phyloP scores from a whole-genome alignment of 2,888 invertebrate genomes.

The Athalia circularis region DNA sequence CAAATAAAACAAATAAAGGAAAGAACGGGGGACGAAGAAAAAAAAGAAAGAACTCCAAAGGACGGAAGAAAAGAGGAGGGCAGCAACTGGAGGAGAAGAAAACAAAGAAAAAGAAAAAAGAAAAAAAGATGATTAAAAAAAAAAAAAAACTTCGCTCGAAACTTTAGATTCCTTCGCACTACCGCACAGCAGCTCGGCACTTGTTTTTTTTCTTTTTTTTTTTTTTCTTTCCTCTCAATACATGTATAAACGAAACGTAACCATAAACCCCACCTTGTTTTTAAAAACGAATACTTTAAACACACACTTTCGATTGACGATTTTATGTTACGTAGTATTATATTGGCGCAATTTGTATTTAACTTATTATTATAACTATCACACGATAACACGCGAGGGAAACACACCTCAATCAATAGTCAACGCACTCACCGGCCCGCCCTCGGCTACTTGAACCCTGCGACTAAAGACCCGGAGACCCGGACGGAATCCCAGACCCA shows the following conservation, averaged over 20 bases:
- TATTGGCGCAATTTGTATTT: background rate
- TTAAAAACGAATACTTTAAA: background rate
- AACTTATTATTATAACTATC: background rate
- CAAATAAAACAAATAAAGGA: background rate
- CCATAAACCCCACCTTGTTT: background rate
- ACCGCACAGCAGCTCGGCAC: background rate
- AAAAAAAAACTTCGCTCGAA: constrained; percentile 1
- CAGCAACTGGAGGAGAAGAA: background rate
- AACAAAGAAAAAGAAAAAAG: background rate
- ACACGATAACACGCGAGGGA: constrained; percentile 32
- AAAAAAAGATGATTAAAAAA: no score
- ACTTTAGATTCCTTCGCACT: constrained; percentile 10
- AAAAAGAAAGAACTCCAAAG: background rate
- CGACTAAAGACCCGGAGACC: constrained; percentile 61
- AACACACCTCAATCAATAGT: constrained; percentile 45
- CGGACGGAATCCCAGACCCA: constrained; percentile 62
- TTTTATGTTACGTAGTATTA: constrained; percentile 3
- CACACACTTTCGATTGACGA: constrained; percentile 9
- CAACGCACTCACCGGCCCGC: constrained; percentile 52
- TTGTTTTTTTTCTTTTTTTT: background rate
- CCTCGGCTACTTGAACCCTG: constrained; percentile 58
- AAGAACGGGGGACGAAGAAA: background rate
- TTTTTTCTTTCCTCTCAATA: background rate
- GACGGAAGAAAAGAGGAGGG: no score
- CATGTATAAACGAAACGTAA: constrained; percentile 1